Conservation (phyloP, 1,140 invertebrate genomes). For the Caenorhabditis inopinata region DNA sequence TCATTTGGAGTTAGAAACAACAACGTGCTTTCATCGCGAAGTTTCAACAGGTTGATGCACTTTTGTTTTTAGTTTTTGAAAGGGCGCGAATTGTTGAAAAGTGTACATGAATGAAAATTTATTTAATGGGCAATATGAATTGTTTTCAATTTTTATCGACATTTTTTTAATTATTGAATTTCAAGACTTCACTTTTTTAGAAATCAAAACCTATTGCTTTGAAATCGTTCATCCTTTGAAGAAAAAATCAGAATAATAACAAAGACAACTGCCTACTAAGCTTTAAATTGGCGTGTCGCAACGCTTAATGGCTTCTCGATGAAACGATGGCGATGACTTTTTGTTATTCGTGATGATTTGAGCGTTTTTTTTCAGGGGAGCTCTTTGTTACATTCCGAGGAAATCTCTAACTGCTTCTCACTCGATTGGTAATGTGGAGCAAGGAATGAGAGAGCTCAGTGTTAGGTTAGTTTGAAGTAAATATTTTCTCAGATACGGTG, state of each 20-base stretch:
- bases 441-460: constrained; percentile 8
- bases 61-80: too few relatives aligned
- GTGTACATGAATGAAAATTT: too few relatives aligned
- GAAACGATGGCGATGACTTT: constrained; percentile 7
- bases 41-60: background rate
- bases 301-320: constrained; percentile 11
- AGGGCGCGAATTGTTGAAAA: too few relatives aligned
- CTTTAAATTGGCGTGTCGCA: constrained; percentile 11
- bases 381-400: background rate
- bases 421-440: constrained; percentile 17
- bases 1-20: constrained; percentile 14
- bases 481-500: too few relatives aligned
- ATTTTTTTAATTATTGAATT: too few relatives aligned
- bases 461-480: background rate
- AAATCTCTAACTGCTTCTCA: constrained; percentile 1
- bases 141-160: too few relatives aligned
- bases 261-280: background rate
- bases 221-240: background rate
- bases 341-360: constrained; percentile 11
- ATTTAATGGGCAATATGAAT: too few relatives aligned
- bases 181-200: too few relatives aligned
- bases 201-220: too few relatives aligned
- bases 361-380: constrained; percentile 1
- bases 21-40: constrained; percentile 12
- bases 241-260: background rate